Conservation (phyloP, 2,113 vertebrate genomes). For the Paradoxurus hermaphroditus region DNA sequence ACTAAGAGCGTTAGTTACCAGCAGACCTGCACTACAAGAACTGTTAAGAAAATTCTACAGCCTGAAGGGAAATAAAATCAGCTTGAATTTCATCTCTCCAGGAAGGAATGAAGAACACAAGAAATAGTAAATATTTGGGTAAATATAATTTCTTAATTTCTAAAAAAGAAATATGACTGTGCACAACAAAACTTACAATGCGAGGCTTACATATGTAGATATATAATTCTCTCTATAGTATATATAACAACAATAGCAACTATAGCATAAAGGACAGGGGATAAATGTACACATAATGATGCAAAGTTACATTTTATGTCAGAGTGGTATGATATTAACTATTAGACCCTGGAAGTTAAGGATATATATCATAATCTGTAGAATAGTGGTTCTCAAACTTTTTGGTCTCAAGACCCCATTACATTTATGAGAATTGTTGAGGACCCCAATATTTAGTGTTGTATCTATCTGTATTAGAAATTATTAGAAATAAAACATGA, state of each 20-base stretch:
- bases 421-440: conserved; percentile 16
- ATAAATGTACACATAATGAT: neutral
- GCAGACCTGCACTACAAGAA: neutral
- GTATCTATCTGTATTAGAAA: neutral
- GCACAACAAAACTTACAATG: conserved; percentile 33
- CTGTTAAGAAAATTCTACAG: conserved; percentile 25
- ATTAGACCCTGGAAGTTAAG: neutral
- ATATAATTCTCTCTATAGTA: neutral
- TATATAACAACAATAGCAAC: neutral
- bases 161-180: conserved; percentile 40
- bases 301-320: conserved; percentile 23
- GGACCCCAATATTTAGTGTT: neutral
- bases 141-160: conserved; percentile 62
- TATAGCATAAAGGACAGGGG: neutral
- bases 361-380: conserved; percentile 28
- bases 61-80: conserved; percentile 38
- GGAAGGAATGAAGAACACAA: conserved; percentile 24
- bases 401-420: neutral
- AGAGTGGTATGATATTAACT: neutral
- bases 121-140: conserved; percentile 46
- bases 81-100: conserved; percentile 46
- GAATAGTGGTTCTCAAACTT: conserved; percentile 13
- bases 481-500: conserved; percentile 34
- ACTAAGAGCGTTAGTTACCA: neutral
- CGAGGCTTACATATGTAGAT: conserved; percentile 5